Percentiles rank a stretch among this genome's conserved stretches.
These are phyloP conservation scores for Varroa destructor DNA, from an alignment of 1,140 invertebrate genomes.

Conservation along the genomic window DNA sequence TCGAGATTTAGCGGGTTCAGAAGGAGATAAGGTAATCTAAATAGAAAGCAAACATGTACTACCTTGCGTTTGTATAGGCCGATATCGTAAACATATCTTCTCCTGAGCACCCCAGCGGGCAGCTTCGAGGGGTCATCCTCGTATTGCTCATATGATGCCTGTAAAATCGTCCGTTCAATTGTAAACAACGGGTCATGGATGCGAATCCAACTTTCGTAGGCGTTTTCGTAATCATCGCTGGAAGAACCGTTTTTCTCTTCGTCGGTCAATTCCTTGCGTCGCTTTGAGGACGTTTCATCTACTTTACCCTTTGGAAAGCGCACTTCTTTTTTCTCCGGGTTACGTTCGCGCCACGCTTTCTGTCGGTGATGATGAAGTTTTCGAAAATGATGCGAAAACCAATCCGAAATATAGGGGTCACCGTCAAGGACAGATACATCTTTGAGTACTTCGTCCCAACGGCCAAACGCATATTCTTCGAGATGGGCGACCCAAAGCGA, in stretches of 20 bases:
- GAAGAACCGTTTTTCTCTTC: no score
- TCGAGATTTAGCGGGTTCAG: no score
- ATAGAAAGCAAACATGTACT: no score
- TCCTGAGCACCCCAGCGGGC: not conserved
- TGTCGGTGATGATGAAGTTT: not conserved
- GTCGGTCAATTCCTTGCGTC: no score
- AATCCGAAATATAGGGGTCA: conserved; percentile 9
- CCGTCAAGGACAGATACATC: not conserved
- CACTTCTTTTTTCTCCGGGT: not conserved
- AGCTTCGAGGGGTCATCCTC: not conserved
- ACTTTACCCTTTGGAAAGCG: no score
- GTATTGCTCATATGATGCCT: not conserved
- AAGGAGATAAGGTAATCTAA: no score
- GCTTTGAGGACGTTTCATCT: no score
- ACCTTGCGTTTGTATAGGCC: conserved; percentile 1
- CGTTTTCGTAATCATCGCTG: no score
- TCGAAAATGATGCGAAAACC: conserved; percentile 8
- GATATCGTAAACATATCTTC: not conserved
- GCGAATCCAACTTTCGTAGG: not conserved
- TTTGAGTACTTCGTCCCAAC: conserved; percentile 1
- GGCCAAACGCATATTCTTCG: not conserved
- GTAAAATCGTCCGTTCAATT: not conserved
- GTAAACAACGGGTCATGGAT: not conserved
- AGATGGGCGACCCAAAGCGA: conserved; percentile 20
- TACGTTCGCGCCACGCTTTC: no score